Evolutionary conservation across 2,888 invertebrate genomes (phyloP).

Genomic region (Lasioglossum leucozonium): DNA sequence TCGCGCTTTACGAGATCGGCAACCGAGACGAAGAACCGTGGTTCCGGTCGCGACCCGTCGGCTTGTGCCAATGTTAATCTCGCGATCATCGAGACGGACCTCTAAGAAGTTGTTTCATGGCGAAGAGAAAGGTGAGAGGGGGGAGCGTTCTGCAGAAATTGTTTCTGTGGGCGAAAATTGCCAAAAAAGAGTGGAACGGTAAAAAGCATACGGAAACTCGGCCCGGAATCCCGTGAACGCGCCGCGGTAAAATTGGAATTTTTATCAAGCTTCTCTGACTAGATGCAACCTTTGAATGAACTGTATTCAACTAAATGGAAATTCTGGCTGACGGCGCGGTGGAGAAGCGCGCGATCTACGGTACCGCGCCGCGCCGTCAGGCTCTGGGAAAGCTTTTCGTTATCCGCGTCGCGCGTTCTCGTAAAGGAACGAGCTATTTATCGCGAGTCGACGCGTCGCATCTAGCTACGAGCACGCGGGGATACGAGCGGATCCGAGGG

Average conservation of each 20-base stretch:
- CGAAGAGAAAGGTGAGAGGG: not conserved
- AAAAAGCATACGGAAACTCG: not conserved
- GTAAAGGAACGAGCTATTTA: not conserved
- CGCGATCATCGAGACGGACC: not conserved
- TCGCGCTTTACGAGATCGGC: not conserved
- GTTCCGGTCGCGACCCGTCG: not conserved
- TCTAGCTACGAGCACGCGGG: not conserved
- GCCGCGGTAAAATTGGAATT: conserved; percentile 26
- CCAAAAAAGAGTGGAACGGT: not conserved
- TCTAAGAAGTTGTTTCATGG: not conserved
- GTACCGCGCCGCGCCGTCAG: not conserved
- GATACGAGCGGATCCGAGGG: not conserved
- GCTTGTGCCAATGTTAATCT: not conserved
- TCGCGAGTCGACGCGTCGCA: not conserved
- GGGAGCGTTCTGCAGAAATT: not conserved
- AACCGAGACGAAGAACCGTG: not conserved
- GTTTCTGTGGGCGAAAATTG: not conserved
- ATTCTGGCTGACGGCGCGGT: not conserved
- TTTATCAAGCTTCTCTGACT: conserved; percentile 20
- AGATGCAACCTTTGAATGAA: conserved; percentile 13
- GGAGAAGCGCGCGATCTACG: not conserved
- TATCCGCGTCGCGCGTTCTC: not conserved
- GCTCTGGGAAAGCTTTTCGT: not conserved
- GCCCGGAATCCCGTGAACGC: not conserved
- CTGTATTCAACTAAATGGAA: conserved; percentile 10